A percentile compares a stretch with the other conserved stretches of the same genome.
Conservation (phyloP, 2,888 invertebrate genomes). For the Frankliniella intonsa region DNA sequence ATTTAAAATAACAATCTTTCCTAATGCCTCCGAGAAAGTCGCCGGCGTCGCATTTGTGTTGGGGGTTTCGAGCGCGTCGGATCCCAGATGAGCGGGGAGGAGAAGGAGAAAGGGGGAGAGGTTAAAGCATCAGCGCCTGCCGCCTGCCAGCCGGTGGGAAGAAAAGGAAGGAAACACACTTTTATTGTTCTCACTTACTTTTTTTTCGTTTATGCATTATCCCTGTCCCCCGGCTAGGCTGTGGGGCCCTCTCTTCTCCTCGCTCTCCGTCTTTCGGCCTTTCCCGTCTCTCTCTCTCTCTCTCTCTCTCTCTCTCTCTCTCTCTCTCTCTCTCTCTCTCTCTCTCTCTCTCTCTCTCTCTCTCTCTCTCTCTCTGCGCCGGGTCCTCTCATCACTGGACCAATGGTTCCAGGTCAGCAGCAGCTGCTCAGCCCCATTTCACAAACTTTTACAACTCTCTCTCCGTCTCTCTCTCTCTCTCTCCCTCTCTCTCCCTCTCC, state of each 20-base stretch:
- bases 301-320: conserved; percentile 30
- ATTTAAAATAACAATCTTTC: conserved; percentile 14
- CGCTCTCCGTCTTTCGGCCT: conserved; percentile 25
- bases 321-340: conserved; percentile 29
- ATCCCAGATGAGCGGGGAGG: neutral
- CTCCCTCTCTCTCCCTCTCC: neutral
- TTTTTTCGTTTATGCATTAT: conserved; percentile 25
- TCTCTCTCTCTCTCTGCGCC: conserved; percentile 32
- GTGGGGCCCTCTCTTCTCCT: conserved; percentile 3
- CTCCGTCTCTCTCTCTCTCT: neutral
- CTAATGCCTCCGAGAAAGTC: neutral
- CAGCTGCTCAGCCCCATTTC: neutral
- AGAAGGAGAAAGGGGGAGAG: neutral
- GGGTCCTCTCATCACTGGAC: neutral
- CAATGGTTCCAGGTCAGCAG: neutral
- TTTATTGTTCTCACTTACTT: conserved; percentile 16
- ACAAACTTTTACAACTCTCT: neutral
- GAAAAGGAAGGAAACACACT: neutral
- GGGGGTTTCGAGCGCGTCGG: neutral
- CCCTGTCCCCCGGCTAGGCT: conserved; percentile 12
- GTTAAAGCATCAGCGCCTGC: conserved; percentile 27
- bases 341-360: conserved; percentile 28
- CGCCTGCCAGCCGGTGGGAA: conserved; percentile 27
- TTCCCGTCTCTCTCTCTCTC: conserved; percentile 28
- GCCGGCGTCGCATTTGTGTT: neutral